Evolutionary conservation across 2,888 invertebrate species (phyloP).

Genomic region (Syrphus vitripennis): DNA sequence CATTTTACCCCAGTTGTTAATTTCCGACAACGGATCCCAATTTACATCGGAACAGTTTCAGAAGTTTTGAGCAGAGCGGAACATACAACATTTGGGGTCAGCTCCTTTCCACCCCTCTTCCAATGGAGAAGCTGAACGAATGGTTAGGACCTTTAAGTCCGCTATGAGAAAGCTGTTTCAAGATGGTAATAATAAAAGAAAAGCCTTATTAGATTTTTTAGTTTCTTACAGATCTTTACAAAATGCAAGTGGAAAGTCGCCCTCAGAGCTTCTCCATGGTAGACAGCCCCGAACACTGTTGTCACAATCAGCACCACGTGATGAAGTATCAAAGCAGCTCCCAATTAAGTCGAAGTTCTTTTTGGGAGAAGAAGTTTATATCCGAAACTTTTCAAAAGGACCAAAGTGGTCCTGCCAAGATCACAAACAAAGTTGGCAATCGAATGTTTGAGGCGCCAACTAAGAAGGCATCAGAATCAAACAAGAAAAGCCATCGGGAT

Average conservation of each 20-base stretch:
- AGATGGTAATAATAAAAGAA: slow-evolving; percentile 9
- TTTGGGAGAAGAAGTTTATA: neutral
- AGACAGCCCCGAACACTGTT: neutral
- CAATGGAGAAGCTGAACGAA: slow-evolving; percentile 48
- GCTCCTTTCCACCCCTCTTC: slow-evolving; percentile 54
- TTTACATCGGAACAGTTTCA: slow-evolving; percentile 29
- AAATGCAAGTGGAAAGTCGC: slow-evolving; percentile 8
- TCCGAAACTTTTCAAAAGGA: slow-evolving; percentile 17
- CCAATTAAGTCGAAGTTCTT: neutral
- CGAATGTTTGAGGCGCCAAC: slow-evolving; percentile 6
- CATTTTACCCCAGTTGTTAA: slow-evolving; percentile 24
- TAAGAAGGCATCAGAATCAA: slow-evolving; percentile 26
- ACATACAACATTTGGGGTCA: slow-evolving; percentile 35
- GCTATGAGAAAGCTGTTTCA: slow-evolving; percentile 35
- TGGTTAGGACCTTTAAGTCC: slow-evolving; percentile 54
- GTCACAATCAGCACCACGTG: slow-evolving; percentile 1
- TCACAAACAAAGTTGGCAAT: neutral
- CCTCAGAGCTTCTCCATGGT: slow-evolving; percentile 1
- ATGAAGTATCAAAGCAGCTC: neutral
- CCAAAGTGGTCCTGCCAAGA: neutral
- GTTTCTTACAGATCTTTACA: slow-evolving; percentile 5
- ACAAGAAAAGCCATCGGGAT: neutral
- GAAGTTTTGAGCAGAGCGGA: neutral
- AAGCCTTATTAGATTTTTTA: slow-evolving; percentile 12
- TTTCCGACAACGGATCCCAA: slow-evolving; percentile 59